Evolutionary conservation across 2,113 vertebrate genomes (phyloP), one percentile per base, ranked within the genome.

Genomic region (human): DNA sequence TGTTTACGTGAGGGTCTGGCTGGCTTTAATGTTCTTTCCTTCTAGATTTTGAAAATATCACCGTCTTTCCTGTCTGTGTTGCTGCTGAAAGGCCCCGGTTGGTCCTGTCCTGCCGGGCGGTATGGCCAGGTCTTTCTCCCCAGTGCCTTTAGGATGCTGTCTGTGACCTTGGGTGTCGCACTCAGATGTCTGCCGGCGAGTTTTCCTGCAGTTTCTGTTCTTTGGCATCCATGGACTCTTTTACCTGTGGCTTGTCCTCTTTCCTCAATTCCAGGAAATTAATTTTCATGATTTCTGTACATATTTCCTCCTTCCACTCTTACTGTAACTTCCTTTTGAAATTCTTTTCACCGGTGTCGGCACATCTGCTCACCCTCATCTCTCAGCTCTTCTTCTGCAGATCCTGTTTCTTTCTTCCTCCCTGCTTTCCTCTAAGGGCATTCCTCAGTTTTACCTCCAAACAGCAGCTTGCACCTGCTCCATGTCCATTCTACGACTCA

Each of bases 101-200:
- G 12, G 61, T 30, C 61, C 61, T 64, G 61, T 64, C 27, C 27
- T 13, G 25, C 25, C 0, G 5, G 27, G 23, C 11, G 18, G 2
- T 20, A 17, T 27, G 1, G 3, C 9, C 8, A 23, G 18, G 12
- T 5, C 18, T 32, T 23, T 6, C 1, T 45, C 27, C 3, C 3
- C 16, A 35, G 40, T 0, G 23, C 25, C 25, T 79, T 48, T 7
- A 12, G 43, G 17, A 20, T 12, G 9, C 14, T 6, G 4, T 61
- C 2, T 8, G 6, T 13, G 4, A 22, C 22, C 76, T 52, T 22
- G 13, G 5, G 6, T 4, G 8, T 30, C 35, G 20, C 45, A n/a
- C 2, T 2, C 2, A 6, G 2, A 16, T 40, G 12, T 64, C 76
- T 66, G 30, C 6, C 0, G 2, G 25, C 1, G 17, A 14, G 10